phyloP scores from a whole-genome alignment of 2,797 vertebrate genomes.

The Macropodus opercularis region DNA sequence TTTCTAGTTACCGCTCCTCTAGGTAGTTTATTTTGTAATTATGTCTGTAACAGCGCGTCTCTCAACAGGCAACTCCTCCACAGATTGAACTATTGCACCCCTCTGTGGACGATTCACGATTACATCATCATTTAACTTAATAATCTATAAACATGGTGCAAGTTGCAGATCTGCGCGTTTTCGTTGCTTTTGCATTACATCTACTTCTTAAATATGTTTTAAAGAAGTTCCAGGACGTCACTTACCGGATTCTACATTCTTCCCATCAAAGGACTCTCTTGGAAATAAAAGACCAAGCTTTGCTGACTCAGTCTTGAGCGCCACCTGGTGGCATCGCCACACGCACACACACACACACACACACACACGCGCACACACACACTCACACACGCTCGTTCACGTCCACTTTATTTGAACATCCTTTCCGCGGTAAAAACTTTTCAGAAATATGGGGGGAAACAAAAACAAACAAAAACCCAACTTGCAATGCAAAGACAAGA shows the following conservation, averaged over 20 bases:
- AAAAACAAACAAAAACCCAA: background rate
- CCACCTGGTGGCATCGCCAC: constrained; percentile 20
- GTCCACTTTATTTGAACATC: constrained; percentile 22
- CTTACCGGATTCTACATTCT: background rate
- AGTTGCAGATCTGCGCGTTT: background rate
- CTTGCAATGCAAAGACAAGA: background rate
- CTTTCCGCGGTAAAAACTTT: constrained; percentile 5
- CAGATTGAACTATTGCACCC: constrained; percentile 50
- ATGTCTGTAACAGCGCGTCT: background rate
- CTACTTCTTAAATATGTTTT: background rate
- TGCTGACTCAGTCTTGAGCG: background rate
- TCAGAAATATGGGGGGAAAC: background rate
- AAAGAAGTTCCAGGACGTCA: no score
- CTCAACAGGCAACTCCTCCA: constrained; percentile 11
- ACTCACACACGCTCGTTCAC: background rate
- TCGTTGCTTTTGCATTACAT: background rate
- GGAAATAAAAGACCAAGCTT: no score
- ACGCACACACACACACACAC: constrained; percentile 7
- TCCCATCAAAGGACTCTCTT: no score
- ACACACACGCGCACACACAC: constrained; percentile 8
- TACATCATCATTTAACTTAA: background rate
- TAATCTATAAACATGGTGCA: background rate
- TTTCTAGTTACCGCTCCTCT: background rate
- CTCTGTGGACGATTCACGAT: constrained; percentile 61
- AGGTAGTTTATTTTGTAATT: background rate